Conservation (phyloP, 2,888 invertebrate species). For the Sialis fuliginosa region DNA sequence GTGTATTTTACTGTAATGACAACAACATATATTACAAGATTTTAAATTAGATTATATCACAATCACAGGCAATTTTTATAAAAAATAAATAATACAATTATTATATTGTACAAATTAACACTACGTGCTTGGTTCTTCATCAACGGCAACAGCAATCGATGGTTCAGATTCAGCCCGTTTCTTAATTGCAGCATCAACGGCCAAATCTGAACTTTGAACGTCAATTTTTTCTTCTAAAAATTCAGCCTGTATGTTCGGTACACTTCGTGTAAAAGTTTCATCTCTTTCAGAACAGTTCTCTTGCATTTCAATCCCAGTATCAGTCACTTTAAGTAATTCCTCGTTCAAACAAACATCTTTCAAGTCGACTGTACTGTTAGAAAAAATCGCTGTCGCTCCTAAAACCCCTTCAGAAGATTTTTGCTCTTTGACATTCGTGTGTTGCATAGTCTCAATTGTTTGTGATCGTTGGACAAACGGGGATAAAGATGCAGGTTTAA, state of each 20-base stretch:
- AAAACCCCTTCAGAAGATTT: constrained; percentile 38
- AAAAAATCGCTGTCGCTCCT: constrained; percentile 61
- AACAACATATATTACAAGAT: no score
- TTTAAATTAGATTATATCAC: no score
- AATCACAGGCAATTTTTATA: no score
- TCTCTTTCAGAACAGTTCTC: constrained; percentile 12
- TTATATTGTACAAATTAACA: background rate
- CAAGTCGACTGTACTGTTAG: constrained; percentile 71
- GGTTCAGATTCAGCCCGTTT: constrained; percentile 47
- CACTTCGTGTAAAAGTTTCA: constrained; percentile 39
- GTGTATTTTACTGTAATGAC: no score
- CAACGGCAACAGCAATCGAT: constrained; percentile 33
- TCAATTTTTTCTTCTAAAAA: constrained; percentile 22
- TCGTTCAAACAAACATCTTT: constrained; percentile 71
- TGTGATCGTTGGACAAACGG: constrained; percentile 6
- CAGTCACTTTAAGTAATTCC: constrained; percentile 36
- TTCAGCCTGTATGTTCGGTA: constrained; percentile 38
- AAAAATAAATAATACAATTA: background rate
- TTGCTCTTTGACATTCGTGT: constrained; percentile 1
- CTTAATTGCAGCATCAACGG: constrained; percentile 27
- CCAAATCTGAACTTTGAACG: constrained; percentile 11
- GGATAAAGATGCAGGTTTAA: constrained; percentile 12
- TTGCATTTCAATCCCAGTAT: constrained; percentile 20
- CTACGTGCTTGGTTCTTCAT: constrained; percentile 13
- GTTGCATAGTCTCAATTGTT: constrained; percentile 8